Base-by-base conservation (phyloP, 2,888 invertebrate genomes). In the Cremastobaeus sp. region DNA sequence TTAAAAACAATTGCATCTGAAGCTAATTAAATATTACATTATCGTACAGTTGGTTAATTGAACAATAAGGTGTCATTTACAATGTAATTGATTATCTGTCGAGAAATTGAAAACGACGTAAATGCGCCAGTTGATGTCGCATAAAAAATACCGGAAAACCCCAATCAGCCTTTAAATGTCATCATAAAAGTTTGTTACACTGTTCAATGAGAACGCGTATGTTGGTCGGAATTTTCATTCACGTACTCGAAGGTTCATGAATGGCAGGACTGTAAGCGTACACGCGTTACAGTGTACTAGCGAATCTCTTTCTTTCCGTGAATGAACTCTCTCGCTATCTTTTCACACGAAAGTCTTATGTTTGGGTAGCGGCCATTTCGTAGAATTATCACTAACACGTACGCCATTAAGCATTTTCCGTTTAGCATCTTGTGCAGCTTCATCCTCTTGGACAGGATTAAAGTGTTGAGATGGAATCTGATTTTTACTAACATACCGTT, bases 261-360 rank as follows among this genome's bases (percentile, higher is more conserved):
- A 83, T 83, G 83, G 79, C 54, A 79, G 77, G 76, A 70, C 78
- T 79, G 84, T 83, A 81, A 83, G 83, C 82, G 83, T 82, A 81
- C 82, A 77, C 50, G 65, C 34, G 55, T 21, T 52, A 43, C 18
- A 54, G 45, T 64, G 69, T 55, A 74, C 65, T 55, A 30, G 39
- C 62, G 50, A 50, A 43, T 30, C 43, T 37, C 39, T 79, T 81
- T 77, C 79, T 81, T 81, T 79, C 57, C 77, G 75, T 83, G 82
- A 83, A 84, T 84, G 84, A 83, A 82, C 82, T 81, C 77, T 57
- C 45, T 54, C 45, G 50, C 48, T 41, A 43, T 55, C 70, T 64
- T 64, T 57, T 50, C 62, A 52, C 17, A 50, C 55, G 35, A 45
- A 32, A 25, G 35, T 32, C 60, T 59, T 50, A 43, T 43, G 50